phyloP scores from a whole-genome alignment of 23 tunicate genomes.

The Styela plicata region DNA sequence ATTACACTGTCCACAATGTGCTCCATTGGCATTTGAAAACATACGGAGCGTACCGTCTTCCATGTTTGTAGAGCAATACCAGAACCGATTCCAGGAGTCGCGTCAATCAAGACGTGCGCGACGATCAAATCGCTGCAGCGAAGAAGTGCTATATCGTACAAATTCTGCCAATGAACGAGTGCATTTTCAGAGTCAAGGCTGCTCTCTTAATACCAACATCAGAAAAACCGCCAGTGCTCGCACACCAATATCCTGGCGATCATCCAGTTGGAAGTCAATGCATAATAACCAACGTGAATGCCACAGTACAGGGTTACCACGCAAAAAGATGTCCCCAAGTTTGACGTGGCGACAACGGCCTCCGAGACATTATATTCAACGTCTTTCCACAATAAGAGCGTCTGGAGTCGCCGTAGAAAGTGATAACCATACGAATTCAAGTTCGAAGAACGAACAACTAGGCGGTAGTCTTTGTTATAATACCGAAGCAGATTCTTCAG shows the following conservation, averaged over 20 bases:
- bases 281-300: conserved; percentile 8
- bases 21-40: not conserved
- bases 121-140: not conserved
- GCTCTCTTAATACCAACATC: not conserved
- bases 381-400: conserved; percentile 27
- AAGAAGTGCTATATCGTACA: not conserved
- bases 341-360: not conserved
- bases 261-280: not conserved
- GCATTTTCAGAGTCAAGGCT: too few relatives aligned
- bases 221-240: conserved; percentile 1
- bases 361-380: conserved; percentile 1
- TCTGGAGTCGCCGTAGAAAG: conserved; percentile 27
- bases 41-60: not conserved
- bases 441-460: not conserved
- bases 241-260: conserved; percentile 5
- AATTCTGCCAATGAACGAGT: too few relatives aligned
- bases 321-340: not conserved
- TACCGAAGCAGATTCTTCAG: conserved; percentile 15
- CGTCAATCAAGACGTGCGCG: not conserved
- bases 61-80: not conserved
- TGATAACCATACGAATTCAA: not conserved
- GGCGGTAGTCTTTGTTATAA: conserved; percentile 28
- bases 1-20: not conserved
- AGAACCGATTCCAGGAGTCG: not conserved
- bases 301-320: conserved; percentile 15